These are phyloP conservation scores for Saguinus midas DNA, from an alignment of 2,113 vertebrate species.

Conservation along the genomic window DNA sequence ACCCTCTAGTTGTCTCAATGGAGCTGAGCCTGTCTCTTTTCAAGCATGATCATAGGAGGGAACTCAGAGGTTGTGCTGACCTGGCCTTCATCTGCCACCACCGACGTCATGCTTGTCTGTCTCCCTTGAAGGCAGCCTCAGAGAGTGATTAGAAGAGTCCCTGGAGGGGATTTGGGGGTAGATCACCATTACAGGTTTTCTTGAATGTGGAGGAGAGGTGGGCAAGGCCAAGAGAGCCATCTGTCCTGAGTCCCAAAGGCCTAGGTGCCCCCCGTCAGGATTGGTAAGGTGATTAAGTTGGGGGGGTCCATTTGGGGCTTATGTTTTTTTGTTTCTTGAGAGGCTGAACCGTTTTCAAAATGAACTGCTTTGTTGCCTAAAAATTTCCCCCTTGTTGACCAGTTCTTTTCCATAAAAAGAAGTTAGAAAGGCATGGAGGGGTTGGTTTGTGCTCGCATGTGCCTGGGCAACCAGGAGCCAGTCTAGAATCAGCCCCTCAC, in stretches of 20 bases:
- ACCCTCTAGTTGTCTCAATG: background rate
- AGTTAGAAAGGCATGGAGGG: background rate
- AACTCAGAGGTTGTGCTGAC: background rate
- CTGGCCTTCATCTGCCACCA: background rate
- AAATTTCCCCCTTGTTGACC: background rate
- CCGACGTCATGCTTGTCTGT: background rate
- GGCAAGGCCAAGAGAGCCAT: background rate
- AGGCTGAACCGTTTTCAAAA: background rate
- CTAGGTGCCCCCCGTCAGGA: background rate
- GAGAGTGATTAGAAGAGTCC: background rate
- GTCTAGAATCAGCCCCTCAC: accelerated
- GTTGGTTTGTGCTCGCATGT: background rate
- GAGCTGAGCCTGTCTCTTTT: background rate
- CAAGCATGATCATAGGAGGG: background rate
- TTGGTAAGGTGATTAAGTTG: background rate
- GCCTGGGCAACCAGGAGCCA: background rate
- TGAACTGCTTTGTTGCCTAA: background rate
- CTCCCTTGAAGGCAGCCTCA: background rate
- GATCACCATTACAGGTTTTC: background rate
- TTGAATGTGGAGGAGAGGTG: background rate
- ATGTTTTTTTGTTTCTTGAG: background rate
- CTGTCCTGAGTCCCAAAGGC: background rate
- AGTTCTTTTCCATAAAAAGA: background rate
- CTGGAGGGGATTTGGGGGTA: background rate
- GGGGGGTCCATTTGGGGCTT: background rate